Percentiles rank a stretch among this genome's conserved stretches.
Evolutionary conservation across 2,888 invertebrate species (phyloP).

Genomic region (Agriopis leucophaearia): DNA sequence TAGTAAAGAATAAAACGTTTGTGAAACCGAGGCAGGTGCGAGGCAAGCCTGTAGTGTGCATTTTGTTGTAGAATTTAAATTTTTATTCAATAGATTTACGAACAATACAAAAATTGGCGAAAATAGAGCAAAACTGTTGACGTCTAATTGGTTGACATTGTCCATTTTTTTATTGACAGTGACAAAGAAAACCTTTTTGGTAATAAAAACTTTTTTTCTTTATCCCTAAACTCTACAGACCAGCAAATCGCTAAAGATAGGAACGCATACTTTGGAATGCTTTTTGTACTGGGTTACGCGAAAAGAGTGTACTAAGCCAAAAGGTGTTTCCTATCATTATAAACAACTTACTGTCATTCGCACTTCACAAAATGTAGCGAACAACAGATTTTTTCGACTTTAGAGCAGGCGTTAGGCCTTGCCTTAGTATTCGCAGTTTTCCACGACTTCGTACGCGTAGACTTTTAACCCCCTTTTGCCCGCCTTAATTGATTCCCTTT

Average conservation of each 20-base stretch:
- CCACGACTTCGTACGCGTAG: no score
- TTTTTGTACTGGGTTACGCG: no score
- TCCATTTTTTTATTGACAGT: background rate
- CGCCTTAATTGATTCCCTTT: no score
- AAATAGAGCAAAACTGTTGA: background rate
- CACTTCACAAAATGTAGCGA: no score
- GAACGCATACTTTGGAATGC: no score
- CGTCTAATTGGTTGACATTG: background rate
- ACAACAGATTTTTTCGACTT: no score
- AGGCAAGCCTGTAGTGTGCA: slow-evolving; percentile 75
- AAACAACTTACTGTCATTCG: no score
- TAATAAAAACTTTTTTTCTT: background rate
- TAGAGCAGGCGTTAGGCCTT: no score
- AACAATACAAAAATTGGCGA: slow-evolving; percentile 3
- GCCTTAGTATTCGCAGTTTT: no score
- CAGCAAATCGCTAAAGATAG: background rate
- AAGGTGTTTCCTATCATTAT: no score
- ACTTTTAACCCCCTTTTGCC: no score
- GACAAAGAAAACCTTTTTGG: background rate
- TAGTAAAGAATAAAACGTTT: slow-evolving; percentile 69
- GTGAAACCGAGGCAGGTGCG: slow-evolving; percentile 78
- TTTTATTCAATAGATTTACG: background rate
- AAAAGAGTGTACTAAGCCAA: no score
- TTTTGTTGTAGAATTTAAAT: slow-evolving; percentile 47
- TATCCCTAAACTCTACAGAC: background rate